These are phyloP conservation scores for Silurus aristotelis DNA, from an alignment of 2,797 vertebrate species.

Conservation along the genomic window DNA sequence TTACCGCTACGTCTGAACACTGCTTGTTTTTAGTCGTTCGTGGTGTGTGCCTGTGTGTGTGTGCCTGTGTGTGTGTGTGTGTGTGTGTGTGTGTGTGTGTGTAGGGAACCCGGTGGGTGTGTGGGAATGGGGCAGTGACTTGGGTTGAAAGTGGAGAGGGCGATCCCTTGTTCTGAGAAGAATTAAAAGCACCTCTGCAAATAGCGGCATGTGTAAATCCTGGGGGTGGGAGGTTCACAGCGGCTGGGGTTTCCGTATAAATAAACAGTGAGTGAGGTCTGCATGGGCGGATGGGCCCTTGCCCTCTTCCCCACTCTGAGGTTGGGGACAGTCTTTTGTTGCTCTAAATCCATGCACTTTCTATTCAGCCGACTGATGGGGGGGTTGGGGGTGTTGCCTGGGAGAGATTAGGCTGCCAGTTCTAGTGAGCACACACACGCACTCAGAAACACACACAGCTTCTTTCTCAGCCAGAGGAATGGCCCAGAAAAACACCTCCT, in stretches of 20 bases:
- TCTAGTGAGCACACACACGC: slow-evolving; percentile 63
- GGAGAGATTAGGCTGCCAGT: slow-evolving; percentile 75
- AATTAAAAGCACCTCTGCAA: slow-evolving; percentile 81
- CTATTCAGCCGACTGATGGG: slow-evolving; percentile 70
- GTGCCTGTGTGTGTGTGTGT: slow-evolving; percentile 24
- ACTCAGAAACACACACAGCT: slow-evolving; percentile 34
- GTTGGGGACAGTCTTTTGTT: slow-evolving; percentile 79
- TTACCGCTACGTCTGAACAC: slow-evolving; percentile 39
- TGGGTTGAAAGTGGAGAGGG: slow-evolving; percentile 68
- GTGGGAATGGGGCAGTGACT: slow-evolving; percentile 64
- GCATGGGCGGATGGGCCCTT: slow-evolving; percentile 72
- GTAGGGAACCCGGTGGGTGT: slow-evolving; percentile 48
- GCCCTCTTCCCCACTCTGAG: slow-evolving; percentile 62
- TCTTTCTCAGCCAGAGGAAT: slow-evolving; percentile 52
- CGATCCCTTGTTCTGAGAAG: slow-evolving; percentile 74
- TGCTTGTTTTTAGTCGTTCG: slow-evolving; percentile 47
- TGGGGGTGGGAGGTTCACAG: slow-evolving; percentile 72
- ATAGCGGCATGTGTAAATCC: slow-evolving; percentile 78
- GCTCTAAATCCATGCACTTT: slow-evolving; percentile 79
- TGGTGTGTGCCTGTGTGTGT: not conserved
- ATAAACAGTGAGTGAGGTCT: slow-evolving; percentile 80
- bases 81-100: slow-evolving; percentile 31
- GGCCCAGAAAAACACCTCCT: slow-evolving; percentile 53
- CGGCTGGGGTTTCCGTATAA: slow-evolving; percentile 79
- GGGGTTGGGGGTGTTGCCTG: slow-evolving; percentile 68